Base-by-base conservation (phyloP, 92 coral and sea anemone genomes). In the Plumapathes pennacea region DNA sequence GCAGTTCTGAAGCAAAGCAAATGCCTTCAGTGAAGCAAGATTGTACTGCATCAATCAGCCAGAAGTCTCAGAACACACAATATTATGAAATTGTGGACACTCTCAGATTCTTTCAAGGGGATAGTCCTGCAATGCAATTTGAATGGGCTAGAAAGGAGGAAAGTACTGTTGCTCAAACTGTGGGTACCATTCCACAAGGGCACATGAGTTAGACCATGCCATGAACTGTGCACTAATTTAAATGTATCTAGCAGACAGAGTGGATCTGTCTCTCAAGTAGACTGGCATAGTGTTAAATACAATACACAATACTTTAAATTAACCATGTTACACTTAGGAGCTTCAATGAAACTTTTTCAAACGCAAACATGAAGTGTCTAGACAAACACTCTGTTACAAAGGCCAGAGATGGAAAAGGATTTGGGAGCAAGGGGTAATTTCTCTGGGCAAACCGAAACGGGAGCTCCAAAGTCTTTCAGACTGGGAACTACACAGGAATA, bases 1-100 rank as follows among this genome's bases (percentile, higher is more conserved):
- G 84, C 43, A 69, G 84, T 49, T 25, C 72, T 25, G 84, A 69
- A 26, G 34, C 28, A n/a, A 72, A 77, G 34, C 84, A 47, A 46
- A 64, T 14, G 32, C 66, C 11, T 77, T 69, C 54, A 33, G 47
- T 23, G 76, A 75, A 36, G 66, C 82, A 55, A 44, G 71, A 23
- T 30, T 57, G 9, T 51, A 46, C 20, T 67, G 77, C 29, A n/a
- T n/a, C n/a, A n/a, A n/a, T n/a, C n/a, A n/a, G n/a, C n/a, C n/a
- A n/a, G n/a, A n/a, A n/a, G 48, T 76, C 19, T 48, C 28, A 34
- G 46, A 76, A 30, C 54, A 67, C n/a, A 50, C 57, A 31, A n/a
- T 38, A 17, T 17, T 48, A 19, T 18, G 17, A 46, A 27, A 14
- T 22, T 24, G 18, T 37, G 37, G 13, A 38, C 19, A 3, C n/a